Conservation (phyloP, 2,888 invertebrate genomes). For the Lithophane leautieri region DNA sequence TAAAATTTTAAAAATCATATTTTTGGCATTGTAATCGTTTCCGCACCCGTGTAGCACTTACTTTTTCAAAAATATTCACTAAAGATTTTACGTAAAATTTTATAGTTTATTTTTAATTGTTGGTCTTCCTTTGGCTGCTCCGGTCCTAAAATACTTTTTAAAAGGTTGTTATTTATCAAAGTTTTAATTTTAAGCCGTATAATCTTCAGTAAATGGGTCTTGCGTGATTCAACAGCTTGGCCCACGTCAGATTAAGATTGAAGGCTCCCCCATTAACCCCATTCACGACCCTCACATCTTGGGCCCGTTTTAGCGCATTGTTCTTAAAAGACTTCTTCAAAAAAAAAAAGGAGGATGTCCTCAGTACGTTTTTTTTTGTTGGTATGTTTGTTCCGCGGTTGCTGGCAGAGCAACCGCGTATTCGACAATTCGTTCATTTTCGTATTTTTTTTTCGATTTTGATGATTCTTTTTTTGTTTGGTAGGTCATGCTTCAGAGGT, state of each 20-base stretch:
- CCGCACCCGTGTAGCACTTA: background rate
- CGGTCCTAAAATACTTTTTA: background rate
- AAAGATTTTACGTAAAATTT: too few relatives aligned
- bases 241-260: slow-evolving; percentile 70
- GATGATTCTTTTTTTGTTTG: too few relatives aligned
- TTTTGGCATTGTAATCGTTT: background rate
- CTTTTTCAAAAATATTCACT: background rate
- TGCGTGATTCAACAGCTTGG: slow-evolving; percentile 71
- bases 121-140: background rate
- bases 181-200: background rate
- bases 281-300: slow-evolving; percentile 59
- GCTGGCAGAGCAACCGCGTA: too few relatives aligned
- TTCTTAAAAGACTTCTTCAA: too few relatives aligned
- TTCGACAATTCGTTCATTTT: too few relatives aligned
- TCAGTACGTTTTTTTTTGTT: too few relatives aligned
- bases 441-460: too few relatives aligned
- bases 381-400: too few relatives aligned
- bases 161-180: background rate
- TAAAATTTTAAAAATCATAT: background rate
- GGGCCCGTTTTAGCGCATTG: slow-evolving; percentile 23
- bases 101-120: background rate
- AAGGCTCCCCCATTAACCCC: slow-evolving; percentile 69
- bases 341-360: too few relatives aligned
- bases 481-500: too few relatives aligned
- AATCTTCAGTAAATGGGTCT: slow-evolving; percentile 49